Base-by-base conservation (phyloP, 2,888 invertebrate genomes). In the Papilio gigon region DNA sequence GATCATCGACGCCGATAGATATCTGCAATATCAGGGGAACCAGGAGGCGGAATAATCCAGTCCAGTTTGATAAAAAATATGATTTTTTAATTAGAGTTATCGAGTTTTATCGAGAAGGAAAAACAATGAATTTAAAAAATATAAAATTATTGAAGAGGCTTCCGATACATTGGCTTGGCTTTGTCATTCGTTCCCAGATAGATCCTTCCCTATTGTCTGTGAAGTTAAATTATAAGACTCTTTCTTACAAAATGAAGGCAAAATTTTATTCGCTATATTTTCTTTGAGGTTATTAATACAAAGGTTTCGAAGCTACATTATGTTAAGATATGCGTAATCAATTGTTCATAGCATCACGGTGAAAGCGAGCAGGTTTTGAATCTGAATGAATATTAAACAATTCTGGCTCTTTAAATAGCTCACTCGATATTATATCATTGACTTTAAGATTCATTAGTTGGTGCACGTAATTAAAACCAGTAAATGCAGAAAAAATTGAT, bases 351-450 rank as follows among this genome's bases (percentile, higher is more conserved):
- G 44, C 17, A 40, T 50, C 22, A 30, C 37, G 47, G 4, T 53
- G 40, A 61, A 61, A 27, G 61, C 25, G 50, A 37, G n/a, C 17
- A 35, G 61, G 53, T 25, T 35, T 65, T 56, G 40, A 42, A 61
- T 37, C 25, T 37, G 14, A 53, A 61, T 61, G 67, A 67, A 67
- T 67, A 61, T 67, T 67, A 66, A 66, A 47, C 22, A 47, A 47
- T 22, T 22, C 47, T 47, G 22, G 1, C 5, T 4, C 47, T 47
- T 47, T 66, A 66, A 66, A 60, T 65, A 25, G 64, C 27, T 4
- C 9, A 30, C 53, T 30, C 53, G 30, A 25, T n/a, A 53, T 53
- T 4, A 50, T 14, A 22, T 22, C 30, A 30, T 56, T 56, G 27
- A 17, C 30, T 56, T 56, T 56, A 56, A 56, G 53, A 30, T 56